Base-by-base conservation (phyloP, 2,113 vertebrate genomes). In the Epinephelus lanceolatus region DNA sequence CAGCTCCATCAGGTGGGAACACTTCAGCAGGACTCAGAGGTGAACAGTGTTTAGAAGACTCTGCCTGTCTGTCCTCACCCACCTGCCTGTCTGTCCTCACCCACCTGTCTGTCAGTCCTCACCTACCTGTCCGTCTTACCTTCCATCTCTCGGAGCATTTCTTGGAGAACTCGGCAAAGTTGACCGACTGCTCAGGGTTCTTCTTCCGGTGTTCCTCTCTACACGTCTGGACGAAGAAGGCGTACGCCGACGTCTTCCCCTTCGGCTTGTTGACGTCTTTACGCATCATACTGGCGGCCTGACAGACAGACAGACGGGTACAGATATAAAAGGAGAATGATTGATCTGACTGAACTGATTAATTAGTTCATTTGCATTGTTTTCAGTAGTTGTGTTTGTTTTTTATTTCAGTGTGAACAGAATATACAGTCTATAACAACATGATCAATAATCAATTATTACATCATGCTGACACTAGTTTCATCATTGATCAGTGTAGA, bases 101-200 rank as follows among this genome's bases (percentile, higher is more conserved):
- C 21, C 1, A 27, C 27, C 27, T 27, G 21, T 19, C 2, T 5
- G 18, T 59, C 81, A 51, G 1, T 21, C 21, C 11, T n/a, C 4
- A 14, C n/a, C 21, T 0, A 27, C 27, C 27, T 27, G 21, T 19
- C 2, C 8, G 18, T 59, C 81, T 56, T 90, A 98, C 98, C 97
- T 97, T 98, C 98, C 98, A 99, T 81, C 96, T 94, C 95, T 98
- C 97, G 0, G 98, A 99, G 78, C 97, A 99, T 25, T 97, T 97
- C 96, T 98, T 98, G 88, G 98, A 99, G 94, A 99, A 99, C 90
- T 98, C 97, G 0, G 97, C 93, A 40, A 99, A 99, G 94, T 99
- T 98, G 77, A 99, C 97, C 0, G 96, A 96, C 12, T 97, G 96
- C 73, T 97, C 97, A 0, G 97, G 98, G 86, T 96, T 96, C 11